These are phyloP conservation scores for Lepidochrysops patricia DNA, from an alignment of 2,888 invertebrate species.

Conservation along the genomic window DNA sequence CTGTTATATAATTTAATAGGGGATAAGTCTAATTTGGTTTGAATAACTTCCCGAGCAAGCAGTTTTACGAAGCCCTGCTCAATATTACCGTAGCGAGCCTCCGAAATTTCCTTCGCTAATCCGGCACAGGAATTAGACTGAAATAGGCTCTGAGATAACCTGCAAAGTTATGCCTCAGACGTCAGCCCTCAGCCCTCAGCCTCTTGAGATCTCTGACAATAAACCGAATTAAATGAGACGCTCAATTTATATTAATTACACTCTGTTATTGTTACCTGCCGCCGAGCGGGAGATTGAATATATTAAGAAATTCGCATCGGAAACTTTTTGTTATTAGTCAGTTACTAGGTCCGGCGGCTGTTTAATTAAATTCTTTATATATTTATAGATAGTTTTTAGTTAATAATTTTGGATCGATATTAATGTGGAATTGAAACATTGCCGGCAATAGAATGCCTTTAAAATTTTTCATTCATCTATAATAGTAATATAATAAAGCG, in stretches of 20 bases:
- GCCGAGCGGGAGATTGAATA: slow-evolving; percentile 5
- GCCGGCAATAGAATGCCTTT: too few relatives aligned
- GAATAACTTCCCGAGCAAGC: not conserved
- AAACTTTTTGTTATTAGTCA: not conserved
- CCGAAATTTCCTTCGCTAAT: slow-evolving; percentile 20
- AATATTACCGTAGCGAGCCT: slow-evolving; percentile 16
- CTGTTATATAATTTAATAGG: too few relatives aligned
- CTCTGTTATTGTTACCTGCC: slow-evolving; percentile 1
- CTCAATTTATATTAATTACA: slow-evolving; percentile 3
- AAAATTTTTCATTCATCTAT: too few relatives aligned
- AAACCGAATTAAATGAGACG: not conserved
- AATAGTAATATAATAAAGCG: too few relatives aligned
- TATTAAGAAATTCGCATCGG: not conserved
- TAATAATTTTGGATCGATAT: not conserved
- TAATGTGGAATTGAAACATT: too few relatives aligned
- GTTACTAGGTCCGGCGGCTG: not conserved
- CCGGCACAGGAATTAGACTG: slow-evolving; percentile 20
- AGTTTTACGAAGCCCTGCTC: slow-evolving; percentile 7
- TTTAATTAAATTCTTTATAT: not conserved
- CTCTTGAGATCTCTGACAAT: not conserved
- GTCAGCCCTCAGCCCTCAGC: too few relatives aligned
- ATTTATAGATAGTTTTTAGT: not conserved
- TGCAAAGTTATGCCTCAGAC: slow-evolving; percentile 5
- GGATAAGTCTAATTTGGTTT: not conserved
- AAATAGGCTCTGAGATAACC: slow-evolving; percentile 20